Evolutionary conservation across 2,113 vertebrate species (phyloP), one percentile per base, ranked within the genome.

Genomic region (Myxocyprinus asiaticus): DNA sequence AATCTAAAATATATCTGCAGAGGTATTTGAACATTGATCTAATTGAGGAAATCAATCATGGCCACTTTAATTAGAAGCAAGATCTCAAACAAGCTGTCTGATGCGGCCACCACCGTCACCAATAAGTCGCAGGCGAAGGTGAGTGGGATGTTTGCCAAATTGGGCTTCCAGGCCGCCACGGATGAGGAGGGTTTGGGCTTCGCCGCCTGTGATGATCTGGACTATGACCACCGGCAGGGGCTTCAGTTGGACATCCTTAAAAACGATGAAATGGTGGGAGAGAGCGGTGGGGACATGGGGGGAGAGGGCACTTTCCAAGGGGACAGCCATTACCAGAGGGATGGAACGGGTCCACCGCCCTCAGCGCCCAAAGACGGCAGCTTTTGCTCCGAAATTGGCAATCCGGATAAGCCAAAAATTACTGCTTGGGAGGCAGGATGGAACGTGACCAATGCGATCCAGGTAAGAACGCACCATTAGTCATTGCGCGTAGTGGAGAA

Each of bases 361-460:
- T 95, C 95, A 1, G 89, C 76, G 77, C 94, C 96, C 58, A 99
- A 98, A 89, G 96, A 97, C 79, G 92, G 91, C 33, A 93, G 85
- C 9, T 4, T 91, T 55, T 92, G 92, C 70, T 88, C 90, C 43
- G 96, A 96, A 91, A 80, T 95, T 80, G 89, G 83, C 51, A 93
- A 90, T 62, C 89, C 94, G 78, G 96, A 87, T 76, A 97, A 92
- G 85, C 97, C 96, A 88, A 96, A 91, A 91, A 99, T 99, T 89
- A 99, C 98, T 6, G 94, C 95, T 44, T 99, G 98, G 98, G 98
- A 99, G 85, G 98, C 98, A 56, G 98, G 98, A 56, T 99, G 98
- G 98, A 99, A 99, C 86, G 97, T 99, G 91, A 99, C 98, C 86
- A 99, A 99, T 66, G 98, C 98, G 68, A 99, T 99, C 90, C 98